Conservation (phyloP, 2,113 vertebrate genomes). For the Felis chaus region DNA sequence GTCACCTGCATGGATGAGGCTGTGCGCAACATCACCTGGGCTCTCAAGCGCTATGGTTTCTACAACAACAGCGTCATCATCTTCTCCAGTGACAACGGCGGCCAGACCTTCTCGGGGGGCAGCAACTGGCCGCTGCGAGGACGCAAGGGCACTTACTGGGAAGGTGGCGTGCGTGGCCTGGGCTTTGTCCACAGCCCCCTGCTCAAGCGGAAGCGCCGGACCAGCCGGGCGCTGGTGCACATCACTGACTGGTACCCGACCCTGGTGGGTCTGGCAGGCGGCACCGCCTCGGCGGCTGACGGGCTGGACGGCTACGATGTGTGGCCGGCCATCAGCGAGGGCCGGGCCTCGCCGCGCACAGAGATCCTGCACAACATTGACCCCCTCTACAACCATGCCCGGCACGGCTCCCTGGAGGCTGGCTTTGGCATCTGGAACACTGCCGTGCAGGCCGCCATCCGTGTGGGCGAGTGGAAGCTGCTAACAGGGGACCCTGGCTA, state of each 20-base stretch:
- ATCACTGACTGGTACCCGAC: constrained; percentile 99
- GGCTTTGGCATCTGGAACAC: constrained; percentile 97
- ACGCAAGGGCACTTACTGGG: constrained; percentile 98
- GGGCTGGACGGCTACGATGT: constrained; percentile 93
- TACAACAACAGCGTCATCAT: constrained; percentile 96
- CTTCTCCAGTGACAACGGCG: constrained; percentile 97
- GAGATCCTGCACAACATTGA: constrained; percentile 99
- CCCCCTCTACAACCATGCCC: constrained; percentile 94
- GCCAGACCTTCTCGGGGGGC: constrained; percentile 96
- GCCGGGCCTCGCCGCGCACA: constrained; percentile 90
- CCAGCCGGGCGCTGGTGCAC: constrained; percentile 93
- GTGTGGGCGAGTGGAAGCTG: constrained; percentile 96
- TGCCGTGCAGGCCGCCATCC: constrained; percentile 94
- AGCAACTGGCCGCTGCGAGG: constrained; percentile 98
- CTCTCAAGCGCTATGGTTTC: constrained; percentile 95
- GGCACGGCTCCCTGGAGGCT: constrained; percentile 90
- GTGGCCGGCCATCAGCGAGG: constrained; percentile 95
- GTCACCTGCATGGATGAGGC: constrained; percentile 97
- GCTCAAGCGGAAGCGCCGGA: constrained; percentile 89
- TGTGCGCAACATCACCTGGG: constrained; percentile 95
- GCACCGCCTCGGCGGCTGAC: constrained; percentile 87
- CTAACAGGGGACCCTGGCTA: constrained; percentile 96
- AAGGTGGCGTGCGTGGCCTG: constrained; percentile 94
- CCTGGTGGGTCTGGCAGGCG: constrained; percentile 92
- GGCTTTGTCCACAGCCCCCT: constrained; percentile 98